Evolutionary conservation across 1,140 invertebrate species (phyloP), one percentile per base, ranked within the genome.

Genomic region (Drosophila paulistorum): DNA sequence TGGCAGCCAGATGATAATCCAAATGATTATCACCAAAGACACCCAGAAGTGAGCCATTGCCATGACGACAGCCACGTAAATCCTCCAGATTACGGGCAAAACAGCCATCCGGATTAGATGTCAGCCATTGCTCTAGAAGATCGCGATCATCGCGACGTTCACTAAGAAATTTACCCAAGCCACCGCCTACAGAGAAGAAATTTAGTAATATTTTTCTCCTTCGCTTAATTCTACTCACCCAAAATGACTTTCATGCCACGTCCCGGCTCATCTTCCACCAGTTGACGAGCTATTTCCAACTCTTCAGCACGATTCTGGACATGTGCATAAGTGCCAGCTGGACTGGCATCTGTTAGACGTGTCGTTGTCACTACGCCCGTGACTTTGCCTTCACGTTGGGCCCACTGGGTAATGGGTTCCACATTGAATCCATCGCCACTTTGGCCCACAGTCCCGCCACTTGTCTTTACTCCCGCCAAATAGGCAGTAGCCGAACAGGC

Each of bases 361-460:
- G 91, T 90, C 3, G 91, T 92, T 10, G 91, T 92, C 51, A 92
- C 80, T 51, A 92, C 60, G 0, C 93, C 92, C 0, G 90, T 91
- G 7, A 68, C 83, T 87, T 93, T 90, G 92, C 96, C 97, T 92
- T 95, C 94, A 62, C 95, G 93, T 84, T 97, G 96, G 0, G 96
- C 97, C 97, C 97, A 98, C 71, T 95, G 94, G 3, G 97, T 92
- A 26, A 98, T 93, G 0, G 96, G 97, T 93, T 91, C 81, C 2
- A 95, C 93, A 62, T 93, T 91, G 55, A 91, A 75, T 0, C 97
- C 97, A 77, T 68, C 92, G 61, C 65, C 95, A 93, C 60, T 94
- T 1, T 96, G 93, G 0, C 96, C 96, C 5, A 96, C 79, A 1
- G 94, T 94, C 14, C 93, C 94, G 10, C 92, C 92, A 69, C 95